Evolutionary conservation across 30 jellyfish, hydroid and myxozoan species (phyloP), one percentile per base, ranked within the genome.

Genomic region (Chironex yamaguchii): DNA sequence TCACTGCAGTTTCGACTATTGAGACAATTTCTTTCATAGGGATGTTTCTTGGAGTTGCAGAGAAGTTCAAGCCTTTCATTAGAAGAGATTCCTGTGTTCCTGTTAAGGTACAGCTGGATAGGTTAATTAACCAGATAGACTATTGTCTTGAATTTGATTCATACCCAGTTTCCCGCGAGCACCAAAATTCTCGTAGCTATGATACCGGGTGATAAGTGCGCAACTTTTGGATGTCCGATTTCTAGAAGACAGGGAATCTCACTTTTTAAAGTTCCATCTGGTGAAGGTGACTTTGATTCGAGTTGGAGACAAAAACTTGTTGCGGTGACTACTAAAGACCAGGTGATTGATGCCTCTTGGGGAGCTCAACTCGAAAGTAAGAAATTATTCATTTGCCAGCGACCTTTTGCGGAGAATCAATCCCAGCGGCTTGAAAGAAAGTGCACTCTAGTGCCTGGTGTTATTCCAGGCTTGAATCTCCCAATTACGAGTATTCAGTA

Each of bases 301-400:
- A 63, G 34, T 29, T 79, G 86, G 90, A 58, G 90, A 63, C 32
- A 64, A n/a, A 36, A 79, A 14, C 85, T 79, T 50, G 25, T 79
- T 21, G 50, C 35, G 34, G 52, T 79, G 20, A 64, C 63, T 28
- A 79, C 90, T 12, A 30, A 27, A 50, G 84, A 63, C 20, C 63
- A 81, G 12, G 89, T 49, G 4, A 52, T 53, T 28, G 89, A 74
- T 50, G 87, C 25, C 22, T 9, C 24, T 14, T 33, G 48, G 17
- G 29, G 53, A 50, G 82, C 81, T 35, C 54, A 30, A 35, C 52
- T 76, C 31, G 52, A 76, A 21, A 58, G 32, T 14, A 52, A 53
- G 12, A 23, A 22, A 34, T 25, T 76, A 12, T 50, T 76, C 35
- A 51, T 76, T 1, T 76, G 89, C 80, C 53, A 76, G 29, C 48